A percentile compares a stretch with the other conserved stretches of the same genome.
phyloP scores from a whole-genome alignment of 35 echinoderm and acorn worm species.

The Ophiothrix spiculata region DNA sequence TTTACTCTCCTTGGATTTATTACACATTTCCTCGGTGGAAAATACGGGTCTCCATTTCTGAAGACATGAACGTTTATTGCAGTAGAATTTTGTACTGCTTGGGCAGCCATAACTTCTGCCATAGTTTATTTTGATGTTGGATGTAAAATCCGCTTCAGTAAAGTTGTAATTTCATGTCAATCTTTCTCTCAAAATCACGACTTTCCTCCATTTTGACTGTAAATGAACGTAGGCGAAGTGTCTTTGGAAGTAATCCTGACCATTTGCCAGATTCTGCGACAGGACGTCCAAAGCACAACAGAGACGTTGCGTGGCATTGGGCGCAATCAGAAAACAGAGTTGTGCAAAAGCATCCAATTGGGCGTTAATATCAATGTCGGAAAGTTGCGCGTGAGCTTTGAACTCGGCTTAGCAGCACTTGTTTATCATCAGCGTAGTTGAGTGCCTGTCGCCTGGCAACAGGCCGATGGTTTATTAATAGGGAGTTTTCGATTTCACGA shows the following conservation, averaged over 20 bases:
- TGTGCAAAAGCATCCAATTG: not conserved
- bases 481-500: too few species aligned
- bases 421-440: not conserved
- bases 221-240: not conserved
- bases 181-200: not conserved
- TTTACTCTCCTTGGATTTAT: conserved; percentile 61
- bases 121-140: not conserved
- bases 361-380: not conserved
- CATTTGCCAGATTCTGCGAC: not conserved
- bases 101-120: conserved; percentile 1
- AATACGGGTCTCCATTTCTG: conserved; percentile 78
- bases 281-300: not conserved
- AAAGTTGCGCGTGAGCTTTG: not conserved
- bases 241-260: not conserved
- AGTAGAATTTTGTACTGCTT: conserved; percentile 18
- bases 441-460: not conserved
- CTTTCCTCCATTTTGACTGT: not conserved
- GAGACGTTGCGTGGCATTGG: not conserved
- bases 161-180: not conserved
- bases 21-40: conserved; percentile 59
- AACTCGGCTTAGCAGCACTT: not conserved
- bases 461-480: not conserved
- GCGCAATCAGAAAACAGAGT: not conserved
- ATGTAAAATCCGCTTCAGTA: not conserved
- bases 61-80: conserved; percentile 73